Percentiles rank a stretch among this genome's conserved stretches.
These are phyloP conservation scores for Trachymyrmex cornetzi DNA, from an alignment of 1,140 invertebrate genomes.

Conservation along the genomic window DNA sequence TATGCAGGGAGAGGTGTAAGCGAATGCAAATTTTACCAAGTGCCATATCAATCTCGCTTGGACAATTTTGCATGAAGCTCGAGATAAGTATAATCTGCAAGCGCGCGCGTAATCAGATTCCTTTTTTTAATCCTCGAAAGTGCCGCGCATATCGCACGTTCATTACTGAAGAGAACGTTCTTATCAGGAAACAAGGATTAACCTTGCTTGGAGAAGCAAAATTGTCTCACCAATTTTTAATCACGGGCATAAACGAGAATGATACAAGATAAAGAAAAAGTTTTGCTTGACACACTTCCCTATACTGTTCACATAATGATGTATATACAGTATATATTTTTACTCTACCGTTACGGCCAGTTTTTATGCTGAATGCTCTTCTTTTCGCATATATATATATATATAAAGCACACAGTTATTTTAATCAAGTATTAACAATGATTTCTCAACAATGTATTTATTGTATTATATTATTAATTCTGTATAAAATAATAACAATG, in stretches of 20 bases:
- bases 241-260: background rate
- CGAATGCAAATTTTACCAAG: conserved; percentile 39
- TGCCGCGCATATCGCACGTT: conserved; percentile 5
- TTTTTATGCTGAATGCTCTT: conserved; percentile 4
- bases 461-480: too few relatives aligned
- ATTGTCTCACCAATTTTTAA: background rate
- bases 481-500: too few relatives aligned
- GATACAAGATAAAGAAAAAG: background rate
- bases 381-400: background rate
- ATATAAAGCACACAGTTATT: background rate
- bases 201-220: background rate
- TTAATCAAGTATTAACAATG: conserved; percentile 1
- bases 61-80: conserved; percentile 14
- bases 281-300: conserved; percentile 26
- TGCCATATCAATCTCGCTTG: conserved; percentile 34
- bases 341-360: background rate
- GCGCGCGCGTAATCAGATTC: background rate
- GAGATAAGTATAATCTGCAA: conserved; percentile 38
- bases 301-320: background rate
- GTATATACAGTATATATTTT: conserved; percentile 33
- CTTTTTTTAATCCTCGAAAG: conserved; percentile 17
- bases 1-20: background rate
- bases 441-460: background rate
- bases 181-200: conserved; percentile 19
- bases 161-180: background rate